Evolutionary conservation across 2,113 vertebrate species (phyloP), one percentile per base, ranked within the genome.

Genomic region (Puma concolor): DNA sequence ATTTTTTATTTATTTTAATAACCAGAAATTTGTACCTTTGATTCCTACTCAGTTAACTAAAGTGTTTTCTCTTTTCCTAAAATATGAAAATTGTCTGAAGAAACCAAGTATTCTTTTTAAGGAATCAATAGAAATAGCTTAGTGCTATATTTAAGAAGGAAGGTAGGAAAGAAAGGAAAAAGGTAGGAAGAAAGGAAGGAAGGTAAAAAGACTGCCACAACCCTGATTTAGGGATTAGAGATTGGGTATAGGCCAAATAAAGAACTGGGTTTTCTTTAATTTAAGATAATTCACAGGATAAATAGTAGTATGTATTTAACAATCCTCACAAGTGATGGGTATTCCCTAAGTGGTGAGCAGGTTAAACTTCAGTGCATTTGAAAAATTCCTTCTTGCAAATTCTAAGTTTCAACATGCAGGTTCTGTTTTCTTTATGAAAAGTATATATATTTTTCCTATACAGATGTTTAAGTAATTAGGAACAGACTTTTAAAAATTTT

Each of bases 61-160:
- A 85, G 0, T 71, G 11, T 54, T 84, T 92, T 64, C 12, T 79
- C 11, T 76, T 66, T 77, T 76, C 52, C 89, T 94, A 63, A 94
- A 91, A 95, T 13, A 94, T 83, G 3, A 92, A 96, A 84, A 89
- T 96, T 17, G 44, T 23, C 38, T 92, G 8, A 41, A 80, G 72
- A 21, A 90, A 81, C 63, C 29, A 93, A n/a, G 38, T 48, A 69
- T 85, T 79, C 3, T 86, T 86, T 57, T 72, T 82, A 64, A 94
- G 50, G 14, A 33, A 88, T 36, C 31, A 50, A 79, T 14, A 79
- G 3, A 84, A 92, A 80, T 80, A 94, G 11, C 0, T n/a, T n/a
- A 38, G 17, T 72, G 10, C 15, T n/a, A 82, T 54, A 64, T 66
- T 96, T 29, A 31, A 74, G 25, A 44, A 25, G 13, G 19, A 36